Base-by-base conservation (phyloP, 2,113 vertebrate genomes). In the Climacteris rufus region DNA sequence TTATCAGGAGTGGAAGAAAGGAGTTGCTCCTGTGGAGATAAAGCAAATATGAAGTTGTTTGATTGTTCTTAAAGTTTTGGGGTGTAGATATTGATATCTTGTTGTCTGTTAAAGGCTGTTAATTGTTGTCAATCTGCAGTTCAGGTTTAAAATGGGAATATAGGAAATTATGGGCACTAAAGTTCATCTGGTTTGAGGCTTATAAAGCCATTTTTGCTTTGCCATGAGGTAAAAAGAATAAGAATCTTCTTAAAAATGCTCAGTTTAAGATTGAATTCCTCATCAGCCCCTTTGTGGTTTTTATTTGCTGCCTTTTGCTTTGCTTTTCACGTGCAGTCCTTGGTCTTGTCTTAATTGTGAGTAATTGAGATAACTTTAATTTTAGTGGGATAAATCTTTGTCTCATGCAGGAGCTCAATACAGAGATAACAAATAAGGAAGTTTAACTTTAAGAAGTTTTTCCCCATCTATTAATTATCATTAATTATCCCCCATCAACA, bases 81-180 rank as follows among this genome's bases (percentile, higher is more conserved):
- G 20, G 17, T 45, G 35, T 25, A 42, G 61, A 5, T 61, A 24
- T 57, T 61, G 40, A 1, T 23, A 15, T 33, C 52, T 15, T 61
- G 30, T 21, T 23, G 9, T 28, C 39, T 53, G 8, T 60, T 49
- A 47, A 22, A 59, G 50, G 39, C 65, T 35, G 24, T 56, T 59
- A 52, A n/a, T 56, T 64, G 39, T 44, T 54, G 10, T n/a, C 74
- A 25, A 70, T 80, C 19, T 85, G 76, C 65, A 30, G 40, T 15
- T 27, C 59, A 9, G 37, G 35, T 49, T 64, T 45, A 42, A 72
- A 63, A 78, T 12, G 44, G 6, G 54, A 45, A 31, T 3, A 45
- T 9, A 15, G 33, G 49, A 54, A 40, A 13, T 24, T 5, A 1
- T 2, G 39, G 39, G 21, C 25, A 1, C 27, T 44, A 0, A 44